Evolutionary conservation across 2,797 vertebrate species (phyloP), one percentile per base, ranked within the genome.

Genomic region (Anabas testudineus): DNA sequence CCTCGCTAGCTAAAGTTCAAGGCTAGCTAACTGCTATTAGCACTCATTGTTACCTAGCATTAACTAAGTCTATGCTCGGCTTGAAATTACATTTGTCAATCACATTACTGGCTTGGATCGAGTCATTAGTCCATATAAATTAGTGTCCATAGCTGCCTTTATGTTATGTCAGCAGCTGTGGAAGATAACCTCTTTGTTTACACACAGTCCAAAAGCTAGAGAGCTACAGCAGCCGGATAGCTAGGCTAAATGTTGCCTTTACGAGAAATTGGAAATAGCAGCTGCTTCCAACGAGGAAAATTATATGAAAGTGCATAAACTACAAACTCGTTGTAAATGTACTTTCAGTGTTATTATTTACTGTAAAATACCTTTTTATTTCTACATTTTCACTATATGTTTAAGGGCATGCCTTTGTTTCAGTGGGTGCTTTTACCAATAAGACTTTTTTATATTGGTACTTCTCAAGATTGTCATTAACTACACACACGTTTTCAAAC

Each of bases 201-300:
- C 15, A 42, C 18, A 18, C 8, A 42, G 15, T 5, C 16, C 5
- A 18, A 7, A 18, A 42, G 39, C 49, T 69, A 80, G 16, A 4
- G 24, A 34, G 39, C 49, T 67, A 80, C 36, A 51, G 24, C 18
- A 47, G 10, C 39, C 62, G 5, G 1, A 0, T 1, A 1, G 7
- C 26, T 46, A 41, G 1, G 16, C 36, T 80, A 60, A 55, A n/a
- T 65, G 83, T 15, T 86, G 67, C 72, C 9, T 87, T 90, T 5
- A 73, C 0, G 51, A n/a, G 26, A 51, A 2, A 14, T 77, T 10
- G 54, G 78, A 63, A 70, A 56, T 34, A 19, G 21, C 1, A 39
- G 0, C 1, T 0, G 9, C 0, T 2, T 4, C 3, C 0, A 3
- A 7, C 1, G 16, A 8, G 0, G 45, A 1, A 30, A 3, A 30